phyloP scores from a whole-genome alignment of 2,888 invertebrate genomes.

The Caenorhabditis drosophilae region DNA sequence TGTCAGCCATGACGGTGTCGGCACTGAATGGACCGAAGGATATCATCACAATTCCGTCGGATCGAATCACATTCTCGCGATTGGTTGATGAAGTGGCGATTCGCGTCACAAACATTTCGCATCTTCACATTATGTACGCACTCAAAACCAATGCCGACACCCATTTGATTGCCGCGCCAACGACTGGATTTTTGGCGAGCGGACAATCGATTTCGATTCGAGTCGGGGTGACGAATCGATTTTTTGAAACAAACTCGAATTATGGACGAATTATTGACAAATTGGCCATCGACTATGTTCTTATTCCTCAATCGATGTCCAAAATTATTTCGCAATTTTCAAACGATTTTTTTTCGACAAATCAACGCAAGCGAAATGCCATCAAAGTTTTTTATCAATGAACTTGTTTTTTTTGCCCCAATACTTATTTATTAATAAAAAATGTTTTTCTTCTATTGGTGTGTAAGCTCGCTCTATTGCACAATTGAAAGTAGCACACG shows the following conservation, averaged over 20 bases:
- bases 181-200: conserved; percentile 26
- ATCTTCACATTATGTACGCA: conserved; percentile 21
- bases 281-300: conserved; percentile 32
- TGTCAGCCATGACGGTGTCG: conserved; percentile 30
- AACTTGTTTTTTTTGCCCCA: too few relatives aligned
- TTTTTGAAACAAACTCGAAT: conserved; percentile 10
- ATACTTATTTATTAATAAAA: too few relatives aligned
- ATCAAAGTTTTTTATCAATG: conserved; percentile 32
- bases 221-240: conserved; percentile 20
- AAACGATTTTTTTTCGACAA: not conserved
- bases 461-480: too few relatives aligned
- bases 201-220: conserved; percentile 28
- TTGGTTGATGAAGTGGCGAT: conserved; percentile 1
- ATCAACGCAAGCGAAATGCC: conserved; percentile 29
- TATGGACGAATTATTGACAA: conserved; percentile 28
- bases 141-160: conserved; percentile 34
- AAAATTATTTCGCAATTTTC: not conserved
- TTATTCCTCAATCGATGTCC: conserved; percentile 8
- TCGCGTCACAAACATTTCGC: conserved; percentile 21
- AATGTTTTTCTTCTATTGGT: too few relatives aligned
- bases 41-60: conserved; percentile 19
- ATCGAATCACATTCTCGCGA: conserved; percentile 6
- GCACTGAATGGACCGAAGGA: conserved; percentile 11
- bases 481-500: too few relatives aligned
- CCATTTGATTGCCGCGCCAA: conserved; percentile 31